These are phyloP conservation scores for Cetoscarus ocellatus DNA, from an alignment of 2,797 vertebrate species.

Conservation along the genomic window DNA sequence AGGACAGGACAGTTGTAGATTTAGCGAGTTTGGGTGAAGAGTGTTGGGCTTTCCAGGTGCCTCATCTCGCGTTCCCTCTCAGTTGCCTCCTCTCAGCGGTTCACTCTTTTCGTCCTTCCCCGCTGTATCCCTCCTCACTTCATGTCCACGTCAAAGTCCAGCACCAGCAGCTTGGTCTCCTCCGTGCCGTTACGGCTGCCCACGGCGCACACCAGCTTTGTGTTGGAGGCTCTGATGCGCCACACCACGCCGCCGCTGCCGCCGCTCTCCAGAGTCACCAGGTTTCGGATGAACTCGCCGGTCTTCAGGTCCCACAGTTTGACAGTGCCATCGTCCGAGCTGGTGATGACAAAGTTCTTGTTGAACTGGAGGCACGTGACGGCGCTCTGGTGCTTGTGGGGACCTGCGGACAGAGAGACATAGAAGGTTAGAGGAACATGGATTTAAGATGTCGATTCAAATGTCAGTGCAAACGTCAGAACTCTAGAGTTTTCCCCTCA, in stretches of 20 bases:
- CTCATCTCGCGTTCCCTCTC: slow-evolving; percentile 52
- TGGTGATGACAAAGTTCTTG: slow-evolving; percentile 99
- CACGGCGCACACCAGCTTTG: slow-evolving; percentile 98
- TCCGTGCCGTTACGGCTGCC: slow-evolving; percentile 99
- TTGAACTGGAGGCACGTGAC: slow-evolving; percentile 99
- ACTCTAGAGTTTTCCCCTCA: too few species aligned
- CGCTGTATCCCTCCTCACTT: slow-evolving; percentile 87
- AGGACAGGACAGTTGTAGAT: slow-evolving; percentile 72
- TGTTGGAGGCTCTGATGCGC: slow-evolving; percentile 99
- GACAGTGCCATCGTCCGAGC: slow-evolving; percentile 99
- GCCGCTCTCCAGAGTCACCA: slow-evolving; percentile 99
- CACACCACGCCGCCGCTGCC: slow-evolving; percentile 98
- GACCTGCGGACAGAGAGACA: slow-evolving; percentile 84
- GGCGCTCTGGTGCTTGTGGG: slow-evolving; percentile 99
- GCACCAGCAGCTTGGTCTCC: slow-evolving; percentile 99
- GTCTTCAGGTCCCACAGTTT: slow-evolving; percentile 99
- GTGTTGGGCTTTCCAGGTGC: slow-evolving; percentile 52
- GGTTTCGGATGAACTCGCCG: slow-evolving; percentile 99
- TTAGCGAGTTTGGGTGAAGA: slow-evolving; percentile 70
- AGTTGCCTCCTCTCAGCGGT: slow-evolving; percentile 38
- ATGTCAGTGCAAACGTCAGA: too few species aligned
- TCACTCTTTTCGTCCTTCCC: slow-evolving; percentile 48
- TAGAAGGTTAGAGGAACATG: slow-evolving; percentile 1
- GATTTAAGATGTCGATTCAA: too few species aligned
- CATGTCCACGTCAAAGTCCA: slow-evolving; percentile 99